These are phyloP conservation scores for Acipenser transmontanus DNA, from an alignment of 2,797 vertebrate genomes.

Conservation along the genomic window DNA sequence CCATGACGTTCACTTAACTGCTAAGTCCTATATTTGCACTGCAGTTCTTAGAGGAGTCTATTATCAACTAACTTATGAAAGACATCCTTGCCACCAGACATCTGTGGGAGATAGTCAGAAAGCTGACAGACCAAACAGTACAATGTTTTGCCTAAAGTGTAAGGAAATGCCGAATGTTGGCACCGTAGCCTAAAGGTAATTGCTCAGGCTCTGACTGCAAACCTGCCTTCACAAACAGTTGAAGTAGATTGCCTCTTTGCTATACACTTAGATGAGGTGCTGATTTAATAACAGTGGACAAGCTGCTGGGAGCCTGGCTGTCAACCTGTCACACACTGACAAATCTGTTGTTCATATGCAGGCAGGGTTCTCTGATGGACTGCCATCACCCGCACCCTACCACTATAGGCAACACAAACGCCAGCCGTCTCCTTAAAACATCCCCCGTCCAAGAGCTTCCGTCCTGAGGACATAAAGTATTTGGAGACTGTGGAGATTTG, in stretches of 20 bases:
- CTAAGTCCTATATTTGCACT: background rate
- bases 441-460: background rate
- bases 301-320: conserved; percentile 88
- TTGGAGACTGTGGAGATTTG: background rate
- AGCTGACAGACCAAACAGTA: background rate
- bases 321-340: conserved; percentile 91
- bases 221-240: conserved; percentile 51
- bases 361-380: conserved; percentile 68
- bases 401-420: conserved; percentile 25
- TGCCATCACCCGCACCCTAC: conserved; percentile 53
- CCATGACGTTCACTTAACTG: background rate
- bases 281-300: conserved; percentile 91
- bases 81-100: background rate
- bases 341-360: conserved; percentile 91
- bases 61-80: conserved; percentile 1
- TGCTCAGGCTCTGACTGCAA: conserved; percentile 46
- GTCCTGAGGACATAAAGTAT: conserved; percentile 26
- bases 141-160: background rate
- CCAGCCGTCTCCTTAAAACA: background rate
- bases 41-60: background rate
- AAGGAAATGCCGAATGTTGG: conserved; percentile 28
- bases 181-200: conserved; percentile 57
- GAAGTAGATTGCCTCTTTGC: conserved; percentile 71
- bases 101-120: background rate
- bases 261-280: conserved; percentile 64